Base-by-base conservation (phyloP, 2,888 invertebrate species). In the Eumerus sabulonum region DNA sequence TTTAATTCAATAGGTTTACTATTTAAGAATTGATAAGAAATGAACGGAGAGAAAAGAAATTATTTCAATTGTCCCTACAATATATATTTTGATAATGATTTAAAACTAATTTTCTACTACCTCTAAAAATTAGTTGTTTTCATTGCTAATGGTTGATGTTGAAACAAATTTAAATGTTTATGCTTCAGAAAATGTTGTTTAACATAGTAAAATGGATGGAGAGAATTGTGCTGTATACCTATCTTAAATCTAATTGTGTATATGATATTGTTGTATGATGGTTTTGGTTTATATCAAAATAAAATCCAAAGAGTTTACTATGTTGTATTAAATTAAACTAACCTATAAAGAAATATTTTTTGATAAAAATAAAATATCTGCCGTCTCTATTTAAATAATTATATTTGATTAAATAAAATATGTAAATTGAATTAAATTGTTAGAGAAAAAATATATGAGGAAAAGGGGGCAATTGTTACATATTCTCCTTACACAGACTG, bases 41-140 rank as follows among this genome's bases (percentile, higher is more conserved):
- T 4, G 27, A 7, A 27, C 27, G 27, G 7, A 7, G 27, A 27
- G 3, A 7, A 27, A 27, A 27, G 27, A 27, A 27, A 27, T 2
- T 27, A 27, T 27, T 27, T 3, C 3, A 40, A 40, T 40, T 5
- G 3, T 54, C 71, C 71, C 60, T 51, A 44, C 35, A 53, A 40
- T 71, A 71, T 71, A 76, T 76, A 72, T 77, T 77, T 73, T 57
- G 53, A 73, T 73, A 77, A 57, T 42, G 56, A 62, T 66, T 77
- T 67, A 62, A 40, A 56, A 42, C 66, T 72, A 40, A 47, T 71
- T 71, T 76, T 36, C 12, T 45, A 66, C 71, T 66, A 71, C 66
- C 71, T 66, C 59, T 72, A 11, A 72, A 60, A 62, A 51, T 40
- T 5, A 40, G 9, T 40, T 40, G n/a, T n/a, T 40, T 40, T 27